Evolutionary conservation across 2,797 vertebrate species (phyloP), one percentile per base, ranked within the genome.

Genomic region (Mastacembelus armatus): DNA sequence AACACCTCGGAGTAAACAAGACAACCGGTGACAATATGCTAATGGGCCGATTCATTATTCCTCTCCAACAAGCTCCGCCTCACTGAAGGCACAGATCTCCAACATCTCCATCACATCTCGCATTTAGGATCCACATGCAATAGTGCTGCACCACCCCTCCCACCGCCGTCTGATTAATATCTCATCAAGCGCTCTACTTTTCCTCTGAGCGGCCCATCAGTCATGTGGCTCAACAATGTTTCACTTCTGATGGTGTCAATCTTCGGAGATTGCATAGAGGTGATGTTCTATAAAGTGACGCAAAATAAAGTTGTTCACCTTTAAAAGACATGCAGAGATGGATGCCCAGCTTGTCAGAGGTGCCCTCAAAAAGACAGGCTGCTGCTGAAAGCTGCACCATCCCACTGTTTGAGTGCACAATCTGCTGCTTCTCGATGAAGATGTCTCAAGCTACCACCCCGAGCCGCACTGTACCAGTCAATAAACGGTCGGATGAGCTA

Each of bases 1-100:
- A 91, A 91, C 88, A 91, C 88, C 84, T 88, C 80, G 48, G 68
- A 87, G 87, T 90, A 89, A 90, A 92, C 91, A 93, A 90, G 86
- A 86, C 85, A 87, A 87, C 83, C 71, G 62, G 86, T 81, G 88
- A 91, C 90, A 87, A 87, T 88, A 92, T 91, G 91, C 87, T 87
- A 89, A 89, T 89, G 66, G 64, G 3, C 1, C 67, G 59, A 88
- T 90, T 91, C 85, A 90, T 90, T 89, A 89, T 88, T 80, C 68
- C 56, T 78, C 69, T 68, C 69, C 83, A 78, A 88, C 85, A 79
- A 86, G 88, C 88, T 77, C 90, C 83, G 84, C 90, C 86, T 91
- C 66, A 30, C 77, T 44, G 40, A 74, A 80, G 72, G 87, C 71
- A 75, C 85, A 73, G 65, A 83, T 86, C 80, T 85, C 81, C 80